These are phyloP conservation scores for Papilio protenor DNA, from an alignment of 2,888 invertebrate genomes.

Conservation along the genomic window DNA sequence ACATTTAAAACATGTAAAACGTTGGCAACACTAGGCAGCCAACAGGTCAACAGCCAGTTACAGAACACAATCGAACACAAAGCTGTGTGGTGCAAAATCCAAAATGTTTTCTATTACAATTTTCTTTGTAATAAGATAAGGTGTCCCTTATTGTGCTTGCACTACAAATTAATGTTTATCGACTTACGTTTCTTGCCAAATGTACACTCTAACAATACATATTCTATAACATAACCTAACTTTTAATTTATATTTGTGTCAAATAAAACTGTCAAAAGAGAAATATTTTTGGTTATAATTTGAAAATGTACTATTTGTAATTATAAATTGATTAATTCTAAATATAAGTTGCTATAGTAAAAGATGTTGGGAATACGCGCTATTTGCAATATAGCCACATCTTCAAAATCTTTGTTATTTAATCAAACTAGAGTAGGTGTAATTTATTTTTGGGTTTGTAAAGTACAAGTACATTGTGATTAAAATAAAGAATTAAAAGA, in stretches of 20 bases:
- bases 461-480: not conserved
- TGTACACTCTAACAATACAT: not conserved
- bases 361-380: constrained; percentile 38
- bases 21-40: too few relatives aligned
- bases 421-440: constrained; percentile 43
- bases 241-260: not conserved
- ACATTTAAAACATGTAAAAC: too few relatives aligned
- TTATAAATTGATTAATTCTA: not conserved
- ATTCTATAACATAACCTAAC: not conserved
- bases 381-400: constrained; percentile 25
- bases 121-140: not conserved
- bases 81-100: not conserved
- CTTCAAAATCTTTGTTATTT: constrained; percentile 28
- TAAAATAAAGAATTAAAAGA: not conserved
- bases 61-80: not conserved
- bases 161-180: not conserved
- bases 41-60: too few relatives aligned
- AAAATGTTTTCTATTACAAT: not conserved
- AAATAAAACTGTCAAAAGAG: not conserved
- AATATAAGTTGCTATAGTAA: not conserved
- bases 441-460: not conserved
- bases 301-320: not conserved
- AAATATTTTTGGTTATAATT: constrained; percentile 1
- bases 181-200: not conserved
- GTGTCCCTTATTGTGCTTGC: not conserved